Percentiles rank a stretch among this genome's conserved stretches.
These are phyloP conservation scores for Pteria penguin DNA, from an alignment of 2,888 invertebrate species.

Conservation along the genomic window DNA sequence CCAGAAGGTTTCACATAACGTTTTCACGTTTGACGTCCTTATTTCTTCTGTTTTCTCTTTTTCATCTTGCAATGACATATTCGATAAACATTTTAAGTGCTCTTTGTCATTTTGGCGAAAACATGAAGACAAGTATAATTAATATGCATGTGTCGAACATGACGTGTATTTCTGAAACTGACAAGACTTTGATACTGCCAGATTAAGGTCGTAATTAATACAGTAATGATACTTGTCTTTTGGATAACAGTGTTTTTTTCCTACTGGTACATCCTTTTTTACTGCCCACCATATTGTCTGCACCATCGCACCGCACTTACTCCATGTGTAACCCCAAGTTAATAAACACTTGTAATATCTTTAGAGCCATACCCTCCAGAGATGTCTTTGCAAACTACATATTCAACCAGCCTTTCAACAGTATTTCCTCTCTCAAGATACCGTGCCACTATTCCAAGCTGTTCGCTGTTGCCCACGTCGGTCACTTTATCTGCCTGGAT, in stretches of 20 bases:
- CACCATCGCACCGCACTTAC: slow-evolving; percentile 16
- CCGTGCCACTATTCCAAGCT: background rate
- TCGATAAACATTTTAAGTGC: slow-evolving; percentile 6
- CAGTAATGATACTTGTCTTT: slow-evolving; percentile 15
- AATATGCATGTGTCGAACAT: slow-evolving; percentile 12
- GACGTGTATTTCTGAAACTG: slow-evolving; percentile 9
- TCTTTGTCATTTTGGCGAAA: slow-evolving; percentile 15
- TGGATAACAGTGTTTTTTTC: too few relatives aligned
- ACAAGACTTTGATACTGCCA: slow-evolving; percentile 7
- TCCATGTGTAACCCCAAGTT: too few relatives aligned
- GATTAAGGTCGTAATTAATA: slow-evolving; percentile 18
- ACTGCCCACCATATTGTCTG: slow-evolving; percentile 16
- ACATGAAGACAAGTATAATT: slow-evolving; percentile 19
- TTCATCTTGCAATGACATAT: slow-evolving; percentile 2
- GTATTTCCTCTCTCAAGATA: background rate
- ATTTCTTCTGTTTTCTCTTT: slow-evolving; percentile 5
- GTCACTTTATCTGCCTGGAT: too few relatives aligned
- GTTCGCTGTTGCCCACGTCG: too few relatives aligned
- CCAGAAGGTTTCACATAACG: too few relatives aligned
- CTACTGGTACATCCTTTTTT: slow-evolving; percentile 11
- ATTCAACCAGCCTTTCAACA: background rate
- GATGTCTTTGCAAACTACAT: too few relatives aligned
- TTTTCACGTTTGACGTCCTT: slow-evolving; percentile 2
- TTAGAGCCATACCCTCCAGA: too few relatives aligned
- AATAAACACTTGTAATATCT: too few relatives aligned